Conservation (phyloP, 2,113 vertebrate genomes). For the Myanophis thanlyinensis region DNA sequence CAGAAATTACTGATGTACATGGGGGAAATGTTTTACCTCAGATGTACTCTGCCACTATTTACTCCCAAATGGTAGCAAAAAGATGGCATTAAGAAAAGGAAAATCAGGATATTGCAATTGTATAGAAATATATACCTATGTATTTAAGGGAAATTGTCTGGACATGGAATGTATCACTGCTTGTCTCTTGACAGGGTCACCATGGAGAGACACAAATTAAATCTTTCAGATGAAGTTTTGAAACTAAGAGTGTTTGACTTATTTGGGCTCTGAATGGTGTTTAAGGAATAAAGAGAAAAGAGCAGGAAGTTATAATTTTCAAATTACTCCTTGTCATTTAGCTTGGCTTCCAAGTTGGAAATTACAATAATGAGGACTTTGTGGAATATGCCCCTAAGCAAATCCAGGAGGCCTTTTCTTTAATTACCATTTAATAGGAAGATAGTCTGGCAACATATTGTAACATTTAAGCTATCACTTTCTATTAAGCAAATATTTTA, state of each 20-base stretch:
- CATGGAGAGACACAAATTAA: slow-evolving; percentile 74
- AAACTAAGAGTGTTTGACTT: slow-evolving; percentile 82
- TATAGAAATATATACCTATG: slow-evolving; percentile 45
- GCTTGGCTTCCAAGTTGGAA: slow-evolving; percentile 85
- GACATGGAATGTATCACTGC: slow-evolving; percentile 71
- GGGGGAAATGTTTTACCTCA: slow-evolving; percentile 3
- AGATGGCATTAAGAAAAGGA: slow-evolving; percentile 62
- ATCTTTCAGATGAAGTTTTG: slow-evolving; percentile 76
- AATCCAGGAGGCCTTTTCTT: slow-evolving; percentile 75
- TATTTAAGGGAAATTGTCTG: slow-evolving; percentile 52
- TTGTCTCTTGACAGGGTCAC: slow-evolving; percentile 74
- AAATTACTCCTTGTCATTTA: slow-evolving; percentile 87
- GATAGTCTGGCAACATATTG: slow-evolving; percentile 78
- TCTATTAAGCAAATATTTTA: slow-evolving; percentile 78
- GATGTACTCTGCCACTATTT: slow-evolving; percentile 9
- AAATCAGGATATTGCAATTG: slow-evolving; percentile 40
- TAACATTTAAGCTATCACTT: slow-evolving; percentile 81
- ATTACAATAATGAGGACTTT: slow-evolving; percentile 86
- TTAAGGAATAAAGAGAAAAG: slow-evolving; percentile 79
- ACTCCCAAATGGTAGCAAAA: slow-evolving; percentile 49
- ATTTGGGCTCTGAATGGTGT: slow-evolving; percentile 72
- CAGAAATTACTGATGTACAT: slow-evolving; percentile 26
- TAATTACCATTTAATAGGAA: slow-evolving; percentile 78
- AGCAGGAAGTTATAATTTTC: slow-evolving; percentile 87
- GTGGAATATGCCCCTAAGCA: slow-evolving; percentile 75